Evolutionary conservation across 2,113 vertebrate species (phyloP).

Genomic region (Pseudorasbora parva): DNA sequence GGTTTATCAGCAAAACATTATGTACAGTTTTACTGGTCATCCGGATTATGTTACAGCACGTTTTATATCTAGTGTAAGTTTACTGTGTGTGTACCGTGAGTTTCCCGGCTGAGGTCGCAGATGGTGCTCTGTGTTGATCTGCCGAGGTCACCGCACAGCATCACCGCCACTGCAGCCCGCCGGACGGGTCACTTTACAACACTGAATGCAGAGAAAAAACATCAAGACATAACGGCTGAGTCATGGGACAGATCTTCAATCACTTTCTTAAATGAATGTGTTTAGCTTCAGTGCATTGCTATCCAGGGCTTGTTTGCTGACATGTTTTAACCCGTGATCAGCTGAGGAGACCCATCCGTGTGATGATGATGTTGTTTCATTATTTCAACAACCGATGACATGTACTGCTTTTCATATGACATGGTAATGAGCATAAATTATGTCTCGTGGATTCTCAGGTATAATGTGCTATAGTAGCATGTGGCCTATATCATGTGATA

Average conservation of each 20-base stretch:
- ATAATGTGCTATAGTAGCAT: neutral
- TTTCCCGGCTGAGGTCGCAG: conserved; percentile 11
- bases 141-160: conserved; percentile 59
- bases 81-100: neutral
- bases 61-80: neutral
- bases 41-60: neutral
- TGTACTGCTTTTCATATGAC: neutral
- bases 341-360: neutral
- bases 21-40: neutral
- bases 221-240: neutral
- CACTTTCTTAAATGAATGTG: too few relatives aligned
- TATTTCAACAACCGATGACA: neutral
- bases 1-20: conserved; percentile 13
- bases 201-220: neutral
- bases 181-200: neutral
- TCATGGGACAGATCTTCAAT: neutral
- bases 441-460: neutral
- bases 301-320: neutral
- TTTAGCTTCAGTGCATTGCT: neutral
- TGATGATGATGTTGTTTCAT: neutral
- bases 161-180: neutral
- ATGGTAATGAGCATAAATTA: neutral
- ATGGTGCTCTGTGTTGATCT: neutral
- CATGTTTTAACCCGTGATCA: neutral
- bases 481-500: neutral